phyloP scores from a whole-genome alignment of 92 coral and sea anemone genomes.

The Plumapathes pennacea region DNA sequence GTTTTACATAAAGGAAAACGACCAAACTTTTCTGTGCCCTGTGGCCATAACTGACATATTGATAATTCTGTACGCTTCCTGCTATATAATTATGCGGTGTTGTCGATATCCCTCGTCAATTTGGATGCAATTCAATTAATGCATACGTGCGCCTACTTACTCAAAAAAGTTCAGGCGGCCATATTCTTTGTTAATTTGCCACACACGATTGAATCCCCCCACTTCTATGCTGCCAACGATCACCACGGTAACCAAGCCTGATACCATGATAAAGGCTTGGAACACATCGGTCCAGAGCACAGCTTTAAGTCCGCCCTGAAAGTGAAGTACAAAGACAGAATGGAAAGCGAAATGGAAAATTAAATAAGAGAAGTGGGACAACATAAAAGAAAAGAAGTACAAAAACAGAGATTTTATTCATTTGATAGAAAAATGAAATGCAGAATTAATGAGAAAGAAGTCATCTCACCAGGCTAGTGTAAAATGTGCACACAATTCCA shows the following conservation, averaged over 20 bases:
- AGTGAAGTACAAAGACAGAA: background rate
- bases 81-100: too few relatives aligned
- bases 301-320: slow-evolving; percentile 92
- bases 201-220: slow-evolving; percentile 78
- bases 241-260: slow-evolving; percentile 80
- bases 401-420: too few relatives aligned
- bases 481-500: slow-evolving; percentile 84
- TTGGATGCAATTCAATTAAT: too few relatives aligned
- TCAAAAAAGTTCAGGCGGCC: slow-evolving; percentile 73
- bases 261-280: slow-evolving; percentile 83
- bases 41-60: too few relatives aligned
- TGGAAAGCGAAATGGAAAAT: too few relatives aligned
- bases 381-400: too few relatives aligned
- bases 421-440: background rate
- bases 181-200: slow-evolving; percentile 77
- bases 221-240: slow-evolving; percentile 88
- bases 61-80: too few relatives aligned
- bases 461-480: slow-evolving; percentile 77
- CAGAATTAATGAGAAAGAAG: background rate
- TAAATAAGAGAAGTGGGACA: too few relatives aligned
- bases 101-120: too few relatives aligned
- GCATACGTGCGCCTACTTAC: slow-evolving; percentile 48
- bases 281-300: slow-evolving; percentile 97
- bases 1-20: too few relatives aligned
- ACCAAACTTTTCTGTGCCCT: too few relatives aligned